Percentiles rank a stretch among this genome's conserved stretches.
phyloP scores from a whole-genome alignment of 2,113 vertebrate species.

The Ellobius talpinus region DNA sequence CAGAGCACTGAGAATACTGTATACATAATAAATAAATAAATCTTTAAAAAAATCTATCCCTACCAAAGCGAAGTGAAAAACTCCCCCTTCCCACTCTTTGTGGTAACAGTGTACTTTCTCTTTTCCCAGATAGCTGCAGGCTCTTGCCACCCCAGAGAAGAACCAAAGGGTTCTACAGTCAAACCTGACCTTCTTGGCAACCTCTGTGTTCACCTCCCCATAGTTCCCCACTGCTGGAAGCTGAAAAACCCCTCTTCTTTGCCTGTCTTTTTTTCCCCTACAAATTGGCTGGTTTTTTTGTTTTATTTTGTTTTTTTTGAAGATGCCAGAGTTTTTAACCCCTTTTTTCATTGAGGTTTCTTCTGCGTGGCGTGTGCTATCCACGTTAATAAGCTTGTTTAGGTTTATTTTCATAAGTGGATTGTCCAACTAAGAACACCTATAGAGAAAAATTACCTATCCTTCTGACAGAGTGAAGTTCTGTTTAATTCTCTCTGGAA shows the following conservation, averaged over 20 bases:
- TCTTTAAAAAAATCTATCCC: not conserved
- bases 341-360: not conserved
- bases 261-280: not conserved
- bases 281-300: not conserved
- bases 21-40: too few relatives aligned
- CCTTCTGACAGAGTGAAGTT: not conserved
- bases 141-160: not conserved
- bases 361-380: not conserved
- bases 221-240: not conserved
- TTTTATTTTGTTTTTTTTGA: not conserved
- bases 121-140: not conserved
- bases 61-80: not conserved
- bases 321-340: not conserved
- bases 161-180: not conserved
- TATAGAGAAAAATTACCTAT: slow-evolving; percentile 1
- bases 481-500: not conserved
- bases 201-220: not conserved
- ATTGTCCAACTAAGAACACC: not conserved
- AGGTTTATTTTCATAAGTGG: slow-evolving; percentile 8
- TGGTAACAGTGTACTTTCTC: not conserved
- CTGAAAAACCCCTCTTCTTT: not conserved
- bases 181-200: not conserved
- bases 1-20: too few relatives aligned
- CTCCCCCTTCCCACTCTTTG: not conserved
- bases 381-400: not conserved